Evolutionary conservation across 2,888 invertebrate genomes (phyloP).

Genomic region (Mystacides longicornis): DNA sequence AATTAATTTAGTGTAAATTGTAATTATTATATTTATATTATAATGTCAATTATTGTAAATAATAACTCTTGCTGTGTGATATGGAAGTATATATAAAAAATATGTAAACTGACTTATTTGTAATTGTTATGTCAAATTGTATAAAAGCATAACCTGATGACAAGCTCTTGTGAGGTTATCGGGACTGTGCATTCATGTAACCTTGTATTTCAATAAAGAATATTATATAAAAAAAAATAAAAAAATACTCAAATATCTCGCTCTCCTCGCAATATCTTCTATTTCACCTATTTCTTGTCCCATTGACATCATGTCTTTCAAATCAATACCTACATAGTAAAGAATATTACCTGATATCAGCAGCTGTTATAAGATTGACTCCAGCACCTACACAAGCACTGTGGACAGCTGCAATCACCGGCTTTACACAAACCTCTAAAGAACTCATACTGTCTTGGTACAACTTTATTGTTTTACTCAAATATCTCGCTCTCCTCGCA

Average conservation of each 20-base stretch:
- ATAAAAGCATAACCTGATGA: too few relatives aligned
- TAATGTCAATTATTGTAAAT: too few relatives aligned
- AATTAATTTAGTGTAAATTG: too few relatives aligned
- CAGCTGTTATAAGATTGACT: slow-evolving; percentile 78
- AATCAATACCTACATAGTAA: slow-evolving; percentile 78
- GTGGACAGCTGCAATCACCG: slow-evolving; percentile 84
- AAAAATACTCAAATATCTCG: slow-evolving; percentile 56
- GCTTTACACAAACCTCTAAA: slow-evolving; percentile 84
- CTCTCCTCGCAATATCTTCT: slow-evolving; percentile 74
- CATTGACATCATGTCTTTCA: slow-evolving; percentile 54
- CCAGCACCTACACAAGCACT: slow-evolving; percentile 88
- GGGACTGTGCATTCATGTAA: too few relatives aligned
- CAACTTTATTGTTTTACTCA: slow-evolving; percentile 53
- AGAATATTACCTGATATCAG: slow-evolving; percentile 76
- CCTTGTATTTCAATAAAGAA: too few relatives aligned
- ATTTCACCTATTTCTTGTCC: slow-evolving; percentile 51
- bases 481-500: slow-evolving; percentile 64
- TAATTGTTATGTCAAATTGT: too few relatives aligned
- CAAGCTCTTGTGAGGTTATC: too few relatives aligned
- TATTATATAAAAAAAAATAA: too few relatives aligned
- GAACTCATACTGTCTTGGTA: slow-evolving; percentile 76
- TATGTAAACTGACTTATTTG: too few relatives aligned
- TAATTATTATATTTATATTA: too few relatives aligned
- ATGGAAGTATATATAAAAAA: too few relatives aligned
- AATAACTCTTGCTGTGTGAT: too few relatives aligned